A percentile compares a stretch with the other conserved stretches of the same genome.
phyloP scores from a whole-genome alignment of 2,888 invertebrate species.

The Morpho deidamia region DNA sequence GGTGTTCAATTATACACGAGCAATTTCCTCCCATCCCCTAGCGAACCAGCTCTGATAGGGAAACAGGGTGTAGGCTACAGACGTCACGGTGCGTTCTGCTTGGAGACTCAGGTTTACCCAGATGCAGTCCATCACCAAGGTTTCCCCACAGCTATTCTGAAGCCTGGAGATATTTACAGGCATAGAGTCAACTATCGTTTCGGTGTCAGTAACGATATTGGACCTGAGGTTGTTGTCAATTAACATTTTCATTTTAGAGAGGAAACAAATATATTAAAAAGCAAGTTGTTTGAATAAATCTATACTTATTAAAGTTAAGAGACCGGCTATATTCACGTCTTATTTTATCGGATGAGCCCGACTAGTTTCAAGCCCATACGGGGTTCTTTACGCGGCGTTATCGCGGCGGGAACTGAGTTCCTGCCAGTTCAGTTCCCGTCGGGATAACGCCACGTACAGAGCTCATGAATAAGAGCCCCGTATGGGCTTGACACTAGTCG shows the following conservation, averaged over 20 bases:
- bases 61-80: slow-evolving; percentile 76
- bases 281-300: too few relatives aligned
- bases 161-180: slow-evolving; percentile 83
- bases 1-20: slow-evolving; percentile 94
- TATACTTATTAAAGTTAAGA: too few relatives aligned
- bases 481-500: too few relatives aligned
- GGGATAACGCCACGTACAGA: too few relatives aligned
- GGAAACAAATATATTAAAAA: too few relatives aligned
- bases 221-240: slow-evolving; percentile 29
- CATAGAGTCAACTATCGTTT: slow-evolving; percentile 86
- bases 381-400: too few relatives aligned
- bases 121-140: slow-evolving; percentile 90
- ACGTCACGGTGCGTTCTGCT: slow-evolving; percentile 88
- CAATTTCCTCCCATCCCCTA: slow-evolving; percentile 82
- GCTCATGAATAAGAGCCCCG: too few relatives aligned
- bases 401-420: too few relatives aligned
- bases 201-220: slow-evolving; percentile 46
- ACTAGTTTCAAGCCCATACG: too few relatives aligned
- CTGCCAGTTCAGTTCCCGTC: too few relatives aligned
- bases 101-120: slow-evolving; percentile 95
- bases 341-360: too few relatives aligned
- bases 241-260: neutral
- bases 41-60: slow-evolving; percentile 51
- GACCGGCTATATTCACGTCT: too few relatives aligned
- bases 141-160: slow-evolving; percentile 84